Percentiles rank a stretch among this genome's conserved stretches.
These are phyloP conservation scores for Gadopsis bispinosus DNA, from an alignment of 2,797 vertebrate genomes.

Conservation along the genomic window DNA sequence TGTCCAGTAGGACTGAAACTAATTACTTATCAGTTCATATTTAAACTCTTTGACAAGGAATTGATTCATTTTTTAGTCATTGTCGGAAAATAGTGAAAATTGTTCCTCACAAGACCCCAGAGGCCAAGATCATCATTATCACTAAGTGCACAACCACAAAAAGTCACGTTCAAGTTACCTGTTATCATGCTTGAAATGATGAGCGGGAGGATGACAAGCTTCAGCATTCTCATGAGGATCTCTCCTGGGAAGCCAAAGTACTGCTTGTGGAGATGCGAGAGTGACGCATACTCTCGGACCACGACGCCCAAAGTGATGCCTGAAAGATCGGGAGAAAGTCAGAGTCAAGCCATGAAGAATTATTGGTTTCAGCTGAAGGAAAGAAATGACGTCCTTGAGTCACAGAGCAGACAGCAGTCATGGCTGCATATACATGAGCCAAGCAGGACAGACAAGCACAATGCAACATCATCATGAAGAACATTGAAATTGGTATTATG, in stretches of 20 bases:
- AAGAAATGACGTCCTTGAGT: background rate
- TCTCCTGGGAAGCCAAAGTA: conserved; percentile 98
- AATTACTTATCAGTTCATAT: background rate
- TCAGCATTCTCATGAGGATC: conserved; percentile 97
- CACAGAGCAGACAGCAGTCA: background rate
- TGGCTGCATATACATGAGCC: background rate
- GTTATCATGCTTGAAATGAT: conserved; percentile 99
- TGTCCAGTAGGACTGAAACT: background rate
- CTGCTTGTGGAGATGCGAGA: conserved; percentile 91
- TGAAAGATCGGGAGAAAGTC: conserved; percentile 63
- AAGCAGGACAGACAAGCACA: background rate
- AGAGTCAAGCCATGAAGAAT: background rate
- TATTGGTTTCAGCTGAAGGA: background rate
- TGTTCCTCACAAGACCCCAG: too few species aligned
- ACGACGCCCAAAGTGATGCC: conserved; percentile 90
- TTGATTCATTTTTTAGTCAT: background rate
- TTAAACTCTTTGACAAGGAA: background rate
- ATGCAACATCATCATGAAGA: background rate
- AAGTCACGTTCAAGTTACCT: conserved; percentile 82
- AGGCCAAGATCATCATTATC: background rate
- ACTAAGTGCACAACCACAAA: background rate
- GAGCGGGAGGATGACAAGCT: conserved; percentile 95
- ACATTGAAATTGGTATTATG: background rate
- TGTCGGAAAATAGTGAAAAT: background rate
- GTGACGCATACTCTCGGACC: conserved; percentile 90